Percentiles rank a stretch among this genome's conserved stretches.
Evolutionary conservation across 2,888 invertebrate species (phyloP).

Genomic region (Oscheius sp.): DNA sequence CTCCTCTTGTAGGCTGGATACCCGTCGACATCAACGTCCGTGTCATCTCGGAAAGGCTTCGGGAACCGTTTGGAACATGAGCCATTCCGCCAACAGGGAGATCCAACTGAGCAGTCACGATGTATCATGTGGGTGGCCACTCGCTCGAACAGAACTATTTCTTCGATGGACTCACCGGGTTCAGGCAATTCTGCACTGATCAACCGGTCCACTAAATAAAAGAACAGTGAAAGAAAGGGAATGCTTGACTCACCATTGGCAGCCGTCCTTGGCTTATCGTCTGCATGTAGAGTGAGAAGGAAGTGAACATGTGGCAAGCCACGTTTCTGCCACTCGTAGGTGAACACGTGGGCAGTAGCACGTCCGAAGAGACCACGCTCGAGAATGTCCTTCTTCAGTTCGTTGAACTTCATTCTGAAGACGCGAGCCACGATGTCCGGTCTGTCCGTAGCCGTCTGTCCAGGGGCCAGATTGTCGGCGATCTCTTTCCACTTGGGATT

Average conservation of each 20-base stretch:
- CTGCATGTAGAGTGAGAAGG: slow-evolving; percentile 60
- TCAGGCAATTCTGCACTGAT: slow-evolving; percentile 58
- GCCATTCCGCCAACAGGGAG: too few species aligned
- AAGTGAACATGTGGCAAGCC: slow-evolving; percentile 70
- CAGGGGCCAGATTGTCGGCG: slow-evolving; percentile 43
- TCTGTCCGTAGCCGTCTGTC: slow-evolving; percentile 53
- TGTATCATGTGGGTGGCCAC: too few species aligned
- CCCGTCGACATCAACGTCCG: too few species aligned
- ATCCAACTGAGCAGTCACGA: too few species aligned
- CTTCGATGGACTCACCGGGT: not conserved
- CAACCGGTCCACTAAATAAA: not conserved
- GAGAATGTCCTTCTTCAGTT: slow-evolving; percentile 55
- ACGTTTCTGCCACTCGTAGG: slow-evolving; percentile 71
- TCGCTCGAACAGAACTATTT: too few species aligned
- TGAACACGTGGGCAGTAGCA: slow-evolving; percentile 53
- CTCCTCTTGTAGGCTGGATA: too few species aligned
- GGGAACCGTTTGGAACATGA: too few species aligned
- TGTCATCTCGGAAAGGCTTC: too few species aligned
- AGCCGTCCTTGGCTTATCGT: slow-evolving; percentile 48
- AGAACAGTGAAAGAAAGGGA: too few species aligned
- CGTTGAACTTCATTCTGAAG: slow-evolving; percentile 61
- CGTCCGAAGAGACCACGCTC: slow-evolving; percentile 53
- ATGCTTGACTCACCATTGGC: not conserved
- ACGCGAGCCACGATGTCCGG: slow-evolving; percentile 66
- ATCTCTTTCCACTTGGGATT: slow-evolving; percentile 72